Conservation (phyloP, 2,888 invertebrate genomes). For the Dendrolimus houi region DNA sequence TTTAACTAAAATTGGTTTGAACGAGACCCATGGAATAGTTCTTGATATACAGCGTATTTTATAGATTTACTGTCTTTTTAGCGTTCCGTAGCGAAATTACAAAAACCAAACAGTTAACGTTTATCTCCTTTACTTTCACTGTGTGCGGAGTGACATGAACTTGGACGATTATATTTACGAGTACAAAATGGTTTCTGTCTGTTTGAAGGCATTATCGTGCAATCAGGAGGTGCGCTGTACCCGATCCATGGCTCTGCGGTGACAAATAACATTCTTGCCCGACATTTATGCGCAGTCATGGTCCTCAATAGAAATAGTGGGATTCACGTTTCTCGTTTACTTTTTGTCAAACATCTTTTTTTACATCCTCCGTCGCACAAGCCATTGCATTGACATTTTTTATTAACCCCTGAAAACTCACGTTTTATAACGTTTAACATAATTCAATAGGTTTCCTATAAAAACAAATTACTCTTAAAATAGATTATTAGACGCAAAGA, state of each 20-base stretch:
- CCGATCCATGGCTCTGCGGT: conserved; percentile 33
- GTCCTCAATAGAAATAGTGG: conserved; percentile 67
- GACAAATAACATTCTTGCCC: conserved; percentile 68
- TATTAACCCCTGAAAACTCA: conserved; percentile 7
- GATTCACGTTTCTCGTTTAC: conserved; percentile 51
- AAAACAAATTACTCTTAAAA: not conserved
- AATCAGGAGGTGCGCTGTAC: conserved; percentile 32
- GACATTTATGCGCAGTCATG: conserved; percentile 69
- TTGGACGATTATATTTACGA: not conserved
- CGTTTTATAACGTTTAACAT: not conserved
- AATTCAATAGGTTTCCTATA: not conserved
- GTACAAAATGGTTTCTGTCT: conserved; percentile 12
- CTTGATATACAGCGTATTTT: too few relatives aligned
- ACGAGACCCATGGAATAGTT: too few relatives aligned
- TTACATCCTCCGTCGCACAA: conserved; percentile 35
- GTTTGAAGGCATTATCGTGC: conserved; percentile 43
- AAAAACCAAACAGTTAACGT: too few relatives aligned
- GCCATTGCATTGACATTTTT: conserved; percentile 32
- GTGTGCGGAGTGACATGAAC: too few relatives aligned
- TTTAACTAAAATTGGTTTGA: too few relatives aligned
- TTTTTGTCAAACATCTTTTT: conserved; percentile 53
- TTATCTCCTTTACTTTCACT: too few relatives aligned
- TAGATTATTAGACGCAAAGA: conserved; percentile 1
- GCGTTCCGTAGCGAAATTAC: too few relatives aligned
- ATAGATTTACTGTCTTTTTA: too few relatives aligned